Percentiles rank a stretch among this genome's conserved stretches.
These are phyloP conservation scores for Diplodus sargus DNA, from an alignment of 2,797 vertebrate species.

Conservation along the genomic window DNA sequence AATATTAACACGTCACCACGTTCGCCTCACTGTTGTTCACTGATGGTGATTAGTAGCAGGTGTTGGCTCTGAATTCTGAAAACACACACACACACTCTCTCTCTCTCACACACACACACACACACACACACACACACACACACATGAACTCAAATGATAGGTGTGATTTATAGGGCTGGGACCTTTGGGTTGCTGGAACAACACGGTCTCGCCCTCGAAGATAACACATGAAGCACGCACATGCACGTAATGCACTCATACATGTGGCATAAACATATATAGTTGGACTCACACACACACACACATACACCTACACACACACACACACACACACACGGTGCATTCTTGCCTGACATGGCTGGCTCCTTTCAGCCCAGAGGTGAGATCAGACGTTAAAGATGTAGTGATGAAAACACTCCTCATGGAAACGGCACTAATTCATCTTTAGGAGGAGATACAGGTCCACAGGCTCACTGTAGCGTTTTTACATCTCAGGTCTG, in stretches of 20 bases:
- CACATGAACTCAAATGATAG: conserved; percentile 55
- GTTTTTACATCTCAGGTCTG: conserved; percentile 16
- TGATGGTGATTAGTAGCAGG: conserved; percentile 86
- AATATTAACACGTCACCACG: conserved; percentile 82
- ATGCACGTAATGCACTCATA: conserved; percentile 41
- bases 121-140: conserved; percentile 34
- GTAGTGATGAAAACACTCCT: conserved; percentile 63
- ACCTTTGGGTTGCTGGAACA: conserved; percentile 77
- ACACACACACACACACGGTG: conserved; percentile 5
- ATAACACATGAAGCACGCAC: conserved; percentile 69
- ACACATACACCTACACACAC: conserved; percentile 10
- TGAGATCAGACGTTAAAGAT: conserved; percentile 75
- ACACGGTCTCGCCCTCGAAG: conserved; percentile 69
- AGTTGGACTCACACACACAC: background rate
- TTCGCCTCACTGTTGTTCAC: conserved; percentile 59
- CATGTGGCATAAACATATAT: conserved; percentile 27
- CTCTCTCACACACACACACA: conserved; percentile 42
- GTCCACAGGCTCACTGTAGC: conserved; percentile 23
- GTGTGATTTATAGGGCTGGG: conserved; percentile 81
- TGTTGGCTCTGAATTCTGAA: conserved; percentile 76
- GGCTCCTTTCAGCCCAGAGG: conserved; percentile 67
- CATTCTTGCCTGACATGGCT: conserved; percentile 70
- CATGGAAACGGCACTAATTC: conserved; percentile 64
- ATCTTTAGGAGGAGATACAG: conserved; percentile 59
- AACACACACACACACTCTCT: conserved; percentile 29